phyloP scores from a whole-genome alignment of 2,113 vertebrate species.

The Gambusia affinis region DNA sequence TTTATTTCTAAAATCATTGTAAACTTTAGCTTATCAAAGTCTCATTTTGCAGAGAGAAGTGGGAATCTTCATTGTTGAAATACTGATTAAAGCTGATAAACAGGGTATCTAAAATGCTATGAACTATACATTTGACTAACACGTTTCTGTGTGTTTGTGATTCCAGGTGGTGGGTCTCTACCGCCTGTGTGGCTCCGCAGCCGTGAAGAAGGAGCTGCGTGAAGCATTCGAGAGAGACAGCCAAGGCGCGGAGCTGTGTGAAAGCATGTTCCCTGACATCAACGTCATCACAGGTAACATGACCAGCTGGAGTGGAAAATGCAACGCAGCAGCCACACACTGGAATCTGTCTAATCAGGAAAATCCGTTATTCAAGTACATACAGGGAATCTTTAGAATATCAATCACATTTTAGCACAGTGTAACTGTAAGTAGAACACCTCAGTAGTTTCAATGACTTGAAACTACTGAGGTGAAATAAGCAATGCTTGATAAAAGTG shows the following conservation, averaged over 20 bases:
- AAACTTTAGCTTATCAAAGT: too few relatives aligned
- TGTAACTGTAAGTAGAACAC: background rate
- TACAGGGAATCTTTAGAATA: background rate
- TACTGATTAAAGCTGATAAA: background rate
- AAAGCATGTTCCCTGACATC: conserved; percentile 93
- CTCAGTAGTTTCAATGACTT: background rate
- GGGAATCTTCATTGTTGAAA: too few relatives aligned
- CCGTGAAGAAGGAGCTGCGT: conserved; percentile 96
- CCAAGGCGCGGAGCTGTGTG: conserved; percentile 86
- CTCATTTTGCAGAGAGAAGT: too few relatives aligned
- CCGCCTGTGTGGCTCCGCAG: conserved; percentile 93
- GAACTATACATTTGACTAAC: conserved; percentile 47
- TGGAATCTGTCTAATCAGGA: conserved; percentile 2
- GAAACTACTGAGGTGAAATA: background rate
- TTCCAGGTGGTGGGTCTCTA: conserved; percentile 96
- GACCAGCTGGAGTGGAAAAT: conserved; percentile 1
- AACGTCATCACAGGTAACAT: conserved; percentile 97
- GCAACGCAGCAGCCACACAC: background rate
- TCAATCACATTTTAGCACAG: background rate
- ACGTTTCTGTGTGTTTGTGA: conserved; percentile 40
- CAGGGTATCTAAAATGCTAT: conserved; percentile 14
- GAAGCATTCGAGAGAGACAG: conserved; percentile 96
- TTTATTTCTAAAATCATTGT: background rate
- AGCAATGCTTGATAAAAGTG: background rate
- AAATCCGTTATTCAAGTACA: conserved; percentile 1